Percentiles rank a stretch among this genome's conserved stretches.
These are phyloP conservation scores for Metopolophium dirhodum DNA, from an alignment of 1,140 invertebrate species.

Conservation along the genomic window DNA sequence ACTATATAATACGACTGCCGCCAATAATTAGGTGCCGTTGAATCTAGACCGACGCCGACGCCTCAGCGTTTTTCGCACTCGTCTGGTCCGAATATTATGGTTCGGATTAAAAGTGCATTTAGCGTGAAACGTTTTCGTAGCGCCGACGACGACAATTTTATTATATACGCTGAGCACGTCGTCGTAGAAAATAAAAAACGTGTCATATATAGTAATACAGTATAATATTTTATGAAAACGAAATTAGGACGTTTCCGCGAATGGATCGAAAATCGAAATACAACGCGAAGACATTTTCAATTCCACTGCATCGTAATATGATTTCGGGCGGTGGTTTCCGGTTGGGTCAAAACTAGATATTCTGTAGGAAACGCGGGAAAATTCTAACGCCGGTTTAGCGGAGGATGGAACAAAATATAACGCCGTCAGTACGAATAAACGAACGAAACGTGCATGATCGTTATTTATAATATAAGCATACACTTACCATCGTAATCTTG, in stretches of 20 bases:
- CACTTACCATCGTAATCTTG: constrained; percentile 59
- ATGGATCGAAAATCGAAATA: not conserved
- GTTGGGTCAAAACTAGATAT: too few relatives aligned
- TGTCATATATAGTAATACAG: not conserved
- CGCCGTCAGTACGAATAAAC: not conserved
- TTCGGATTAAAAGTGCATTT: not conserved
- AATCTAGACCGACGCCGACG: constrained; percentile 7
- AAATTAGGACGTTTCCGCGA: not conserved
- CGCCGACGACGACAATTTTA: not conserved
- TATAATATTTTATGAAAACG: not conserved
- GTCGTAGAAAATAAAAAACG: not conserved
- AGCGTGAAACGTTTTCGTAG: not conserved
- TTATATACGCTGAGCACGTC: not conserved
- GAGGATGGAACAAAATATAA: not conserved
- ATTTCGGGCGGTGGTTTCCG: not conserved
- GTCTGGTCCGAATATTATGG: not conserved
- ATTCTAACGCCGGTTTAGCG: not conserved
- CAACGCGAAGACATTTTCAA: not conserved
- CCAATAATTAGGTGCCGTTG: not conserved
- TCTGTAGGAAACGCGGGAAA: not conserved
- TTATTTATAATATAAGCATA: not conserved
- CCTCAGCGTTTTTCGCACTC: not conserved
- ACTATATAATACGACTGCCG: not conserved
- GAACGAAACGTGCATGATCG: not conserved
- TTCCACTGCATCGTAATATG: not conserved